These are phyloP conservation scores for Entelurus aequoreus DNA, from an alignment of 2,113 vertebrate genomes.

Conservation along the genomic window DNA sequence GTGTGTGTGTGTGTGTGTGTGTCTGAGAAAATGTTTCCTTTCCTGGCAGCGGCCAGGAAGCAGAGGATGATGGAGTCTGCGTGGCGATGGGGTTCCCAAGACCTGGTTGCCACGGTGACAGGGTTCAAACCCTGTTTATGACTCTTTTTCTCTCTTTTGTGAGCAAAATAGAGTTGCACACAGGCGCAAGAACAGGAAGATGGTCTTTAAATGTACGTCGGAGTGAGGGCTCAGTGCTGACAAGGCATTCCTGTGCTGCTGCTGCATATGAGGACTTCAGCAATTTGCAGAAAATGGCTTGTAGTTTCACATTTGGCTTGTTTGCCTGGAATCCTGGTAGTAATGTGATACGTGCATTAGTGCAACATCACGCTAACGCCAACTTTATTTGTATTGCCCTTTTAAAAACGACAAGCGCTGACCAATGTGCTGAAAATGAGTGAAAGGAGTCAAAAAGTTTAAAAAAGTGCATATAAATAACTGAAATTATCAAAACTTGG, in stretches of 20 bases:
- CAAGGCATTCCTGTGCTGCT: neutral
- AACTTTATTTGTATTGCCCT: no score
- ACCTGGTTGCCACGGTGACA: conserved; percentile 38
- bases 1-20: conserved; percentile 8
- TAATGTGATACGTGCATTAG: no score
- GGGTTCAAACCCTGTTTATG: conserved; percentile 43
- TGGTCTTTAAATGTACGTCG: neutral
- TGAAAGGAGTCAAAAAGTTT: no score
- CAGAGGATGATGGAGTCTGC: conserved; percentile 57
- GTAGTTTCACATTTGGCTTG: no score
- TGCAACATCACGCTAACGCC: no score
- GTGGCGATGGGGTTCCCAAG: conserved; percentile 58
- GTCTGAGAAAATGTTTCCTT: conserved; percentile 28
- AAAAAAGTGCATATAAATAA: no score
- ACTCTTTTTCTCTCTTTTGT: conserved; percentile 3
- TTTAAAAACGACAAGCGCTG: no score
- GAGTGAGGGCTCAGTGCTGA: conserved; percentile 4
- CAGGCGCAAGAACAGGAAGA: conserved; percentile 20
- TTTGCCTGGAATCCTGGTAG: no score
- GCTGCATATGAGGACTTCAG: no score
- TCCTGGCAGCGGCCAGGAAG: conserved; percentile 46
- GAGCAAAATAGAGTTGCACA: conserved; percentile 26
- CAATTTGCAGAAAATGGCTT: no score
- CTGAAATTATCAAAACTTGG: no score
- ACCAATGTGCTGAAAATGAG: no score